Conservation (phyloP, 2,888 invertebrate species). For the Corbicula japonica region DNA sequence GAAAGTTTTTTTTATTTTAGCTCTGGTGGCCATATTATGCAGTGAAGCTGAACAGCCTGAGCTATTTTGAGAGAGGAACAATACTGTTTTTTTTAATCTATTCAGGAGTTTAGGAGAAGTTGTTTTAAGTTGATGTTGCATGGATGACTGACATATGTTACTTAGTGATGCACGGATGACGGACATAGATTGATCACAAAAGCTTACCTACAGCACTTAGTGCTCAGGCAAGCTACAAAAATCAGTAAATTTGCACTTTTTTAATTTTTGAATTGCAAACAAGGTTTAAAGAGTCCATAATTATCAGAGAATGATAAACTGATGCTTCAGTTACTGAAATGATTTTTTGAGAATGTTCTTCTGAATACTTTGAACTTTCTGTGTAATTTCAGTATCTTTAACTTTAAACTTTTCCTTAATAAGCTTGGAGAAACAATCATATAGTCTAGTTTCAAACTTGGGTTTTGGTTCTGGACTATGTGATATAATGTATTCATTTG, state of each 20-base stretch:
- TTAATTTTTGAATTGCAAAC: constrained; percentile 21
- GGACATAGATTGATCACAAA: no score
- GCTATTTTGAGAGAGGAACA: constrained; percentile 20
- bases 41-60: constrained; percentile 14
- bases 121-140: constrained; percentile 17
- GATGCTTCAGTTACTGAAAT: constrained; percentile 27
- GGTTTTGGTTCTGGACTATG: constrained; percentile 25
- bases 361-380: constrained; percentile 23
- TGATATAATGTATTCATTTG: constrained; percentile 27
- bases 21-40: constrained; percentile 13
- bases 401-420: constrained; percentile 29
- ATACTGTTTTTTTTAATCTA: constrained; percentile 15
- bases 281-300: constrained; percentile 25
- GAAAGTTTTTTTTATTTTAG: constrained; percentile 14
- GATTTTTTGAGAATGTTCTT: constrained; percentile 21
- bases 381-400: constrained; percentile 27
- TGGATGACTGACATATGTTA: constrained; percentile 16
- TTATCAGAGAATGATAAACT: constrained; percentile 30
- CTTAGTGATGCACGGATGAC: constrained; percentile 6
- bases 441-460: constrained; percentile 26
- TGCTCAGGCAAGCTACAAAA: constrained; percentile 13
- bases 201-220: no score
- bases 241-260: constrained; percentile 25
- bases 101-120: constrained; percentile 18
- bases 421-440: constrained; percentile 30